Evolutionary conservation across 1,140 invertebrate species (phyloP).

Genomic region (Drosophila aff.): DNA sequence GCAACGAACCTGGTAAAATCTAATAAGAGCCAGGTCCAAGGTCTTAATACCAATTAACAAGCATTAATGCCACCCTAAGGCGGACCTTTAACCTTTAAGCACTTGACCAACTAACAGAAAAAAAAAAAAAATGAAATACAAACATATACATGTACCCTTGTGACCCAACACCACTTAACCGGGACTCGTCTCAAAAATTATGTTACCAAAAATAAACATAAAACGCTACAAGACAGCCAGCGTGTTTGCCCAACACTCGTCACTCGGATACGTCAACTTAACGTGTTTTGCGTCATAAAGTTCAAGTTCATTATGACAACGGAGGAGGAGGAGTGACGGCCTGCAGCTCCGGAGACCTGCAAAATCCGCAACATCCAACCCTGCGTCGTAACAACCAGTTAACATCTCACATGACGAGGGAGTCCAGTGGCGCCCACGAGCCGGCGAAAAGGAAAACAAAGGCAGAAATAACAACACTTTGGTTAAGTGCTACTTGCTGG

Average conservation of each 20-base stretch:
- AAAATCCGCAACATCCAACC: constrained; percentile 29
- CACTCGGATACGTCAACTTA: constrained; percentile 62
- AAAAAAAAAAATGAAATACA: neutral
- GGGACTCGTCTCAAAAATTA: constrained; percentile 34
- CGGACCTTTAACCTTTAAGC: constrained; percentile 22
- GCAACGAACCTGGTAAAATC: neutral
- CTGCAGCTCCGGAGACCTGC: constrained; percentile 27
- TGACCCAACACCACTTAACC: constrained; percentile 44
- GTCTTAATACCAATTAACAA: neutral
- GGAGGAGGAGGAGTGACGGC: constrained; percentile 17
- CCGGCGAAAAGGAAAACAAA: constrained; percentile 40
- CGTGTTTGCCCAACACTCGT: constrained; percentile 55
- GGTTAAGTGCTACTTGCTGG: constrained; percentile 70
- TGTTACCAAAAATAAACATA: constrained; percentile 43
- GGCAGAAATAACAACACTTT: constrained; percentile 43
- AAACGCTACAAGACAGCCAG: constrained; percentile 14
- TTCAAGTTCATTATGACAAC: constrained; percentile 78
- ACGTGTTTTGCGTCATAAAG: constrained; percentile 81
- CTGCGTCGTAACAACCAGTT: constrained; percentile 42
- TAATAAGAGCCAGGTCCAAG: neutral
- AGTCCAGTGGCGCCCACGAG: constrained; percentile 46
- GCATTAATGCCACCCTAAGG: neutral
- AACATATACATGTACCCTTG: constrained; percentile 12
- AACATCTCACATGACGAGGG: constrained; percentile 36
- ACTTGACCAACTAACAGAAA: constrained; percentile 38